Conservation (phyloP, 2,888 invertebrate species). For the Eutolmus rufibarbis region DNA sequence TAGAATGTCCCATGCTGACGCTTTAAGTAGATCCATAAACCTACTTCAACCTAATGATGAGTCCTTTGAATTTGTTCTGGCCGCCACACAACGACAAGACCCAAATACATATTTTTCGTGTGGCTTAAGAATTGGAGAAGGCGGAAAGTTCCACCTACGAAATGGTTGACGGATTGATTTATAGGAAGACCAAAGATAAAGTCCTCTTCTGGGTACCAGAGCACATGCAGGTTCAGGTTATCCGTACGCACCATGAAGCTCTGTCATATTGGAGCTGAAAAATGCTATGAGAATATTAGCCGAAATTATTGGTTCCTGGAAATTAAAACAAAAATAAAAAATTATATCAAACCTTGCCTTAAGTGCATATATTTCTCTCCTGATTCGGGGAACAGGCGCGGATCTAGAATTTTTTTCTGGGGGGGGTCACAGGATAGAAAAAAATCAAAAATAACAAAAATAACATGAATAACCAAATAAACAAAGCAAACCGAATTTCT, state of each 20-base stretch:
- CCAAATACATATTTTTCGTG: background rate
- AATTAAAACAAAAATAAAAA: conserved; percentile 53
- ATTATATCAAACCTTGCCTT: conserved; percentile 29
- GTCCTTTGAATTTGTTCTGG: background rate
- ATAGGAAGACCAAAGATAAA: background rate
- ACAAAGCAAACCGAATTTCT: no score
- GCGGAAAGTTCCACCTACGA: background rate
- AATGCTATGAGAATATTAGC: background rate
- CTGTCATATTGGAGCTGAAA: conserved; percentile 42
- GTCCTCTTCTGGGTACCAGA: conserved; percentile 38
- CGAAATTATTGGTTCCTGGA: no score
- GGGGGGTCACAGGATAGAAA: no score
- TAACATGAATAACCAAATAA: no score
- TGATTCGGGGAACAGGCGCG: no score
- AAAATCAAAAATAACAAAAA: no score
- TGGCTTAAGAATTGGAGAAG: background rate
- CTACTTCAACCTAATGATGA: background rate
- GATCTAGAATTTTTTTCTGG: no score
- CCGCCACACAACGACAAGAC: background rate
- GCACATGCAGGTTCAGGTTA: conserved; percentile 18
- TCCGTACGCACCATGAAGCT: conserved; percentile 43
- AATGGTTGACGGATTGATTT: conserved; percentile 2
- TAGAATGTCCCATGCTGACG: background rate
- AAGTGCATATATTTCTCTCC: conserved; percentile 41
- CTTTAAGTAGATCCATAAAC: background rate